A percentile compares a stretch with the other conserved stretches of the same genome.
phyloP scores from a whole-genome alignment of 2,888 invertebrate species.

The Rotaria sp. region DNA sequence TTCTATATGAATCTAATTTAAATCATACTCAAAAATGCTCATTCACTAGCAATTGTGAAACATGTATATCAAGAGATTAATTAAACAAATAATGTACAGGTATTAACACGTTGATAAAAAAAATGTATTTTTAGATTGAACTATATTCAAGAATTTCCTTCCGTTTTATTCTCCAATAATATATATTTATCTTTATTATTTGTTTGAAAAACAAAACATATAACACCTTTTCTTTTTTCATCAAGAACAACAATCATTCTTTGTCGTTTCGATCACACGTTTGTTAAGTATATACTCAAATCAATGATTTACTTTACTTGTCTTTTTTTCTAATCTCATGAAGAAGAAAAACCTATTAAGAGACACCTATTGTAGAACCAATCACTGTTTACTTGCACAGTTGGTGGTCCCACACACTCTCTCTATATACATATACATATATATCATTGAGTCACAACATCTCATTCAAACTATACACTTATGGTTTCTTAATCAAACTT shows the following conservation, averaged over 20 bases:
- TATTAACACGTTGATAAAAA: not conserved
- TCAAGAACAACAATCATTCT: no score
- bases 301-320: not conserved
- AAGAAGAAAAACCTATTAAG: not conserved
- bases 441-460: not conserved
- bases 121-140: not conserved
- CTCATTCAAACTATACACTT: not conserved
- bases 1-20: no score
- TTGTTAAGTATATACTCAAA: not conserved
- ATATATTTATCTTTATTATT: not conserved
- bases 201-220: not conserved
- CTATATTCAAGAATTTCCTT: not conserved
- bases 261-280: not conserved
- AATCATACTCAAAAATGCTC: no score
- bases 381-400: not conserved
- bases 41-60: no score
- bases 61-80: no score
- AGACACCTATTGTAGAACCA: not conserved
- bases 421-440: not conserved
- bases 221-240: not conserved
- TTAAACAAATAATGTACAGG: not conserved
- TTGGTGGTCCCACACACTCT: not conserved
- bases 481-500: constrained; percentile 19
- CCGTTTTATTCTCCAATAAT: not conserved
- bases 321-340: not conserved